Evolutionary conservation across 1,140 invertebrate species (phyloP), one percentile per base, ranked within the genome.

Genomic region (Bilobella aurantiaca): DNA sequence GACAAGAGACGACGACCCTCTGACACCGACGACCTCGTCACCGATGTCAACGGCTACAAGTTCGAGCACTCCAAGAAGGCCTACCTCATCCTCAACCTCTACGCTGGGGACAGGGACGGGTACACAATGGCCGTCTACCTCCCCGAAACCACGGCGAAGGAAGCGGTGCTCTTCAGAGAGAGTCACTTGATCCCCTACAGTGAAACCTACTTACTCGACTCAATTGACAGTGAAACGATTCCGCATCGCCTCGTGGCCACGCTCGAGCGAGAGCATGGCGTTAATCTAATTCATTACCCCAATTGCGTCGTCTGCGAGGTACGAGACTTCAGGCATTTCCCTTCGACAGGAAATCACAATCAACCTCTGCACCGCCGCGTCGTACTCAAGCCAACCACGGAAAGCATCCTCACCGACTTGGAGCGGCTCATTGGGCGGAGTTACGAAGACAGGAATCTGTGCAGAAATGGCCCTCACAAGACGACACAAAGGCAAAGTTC

Each of bases 171-270:
- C 5, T 62, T 37, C 30, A 3, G 28, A 1, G 49, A 65, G 49
- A 65, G 62, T 27, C 71, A 72, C 42, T 23, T 66, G 21, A 68
- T 72, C 28, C 71, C 71, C 3, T 72, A 69, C 46, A 46, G 30
- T 30, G 71, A 72, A 42, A 31, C 57, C 21, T 72, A 72, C 42
- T 31, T 72, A 25, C 31, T 72, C 16, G 66, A 69, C 62, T 67
- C 58, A 32, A 58, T 72, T 3, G 66, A 72, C 46, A 63, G 31
- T 31, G 63, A 66, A 58, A 57, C 58, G 31, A 59, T 72, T 32
- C 71, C 71, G n/a, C 58, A 23, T 14, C 67, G 62, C 57, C 23
- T 72, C 27, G n/a, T 72, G 5, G 18, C 31, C 14, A 58, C 60
- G 42, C 58, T 69, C 1, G 66, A 72, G 57, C 58, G 66, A 21